These are phyloP conservation scores for Sarcophaga peregrina DNA, from an alignment of 1,140 invertebrate species.

Conservation along the genomic window DNA sequence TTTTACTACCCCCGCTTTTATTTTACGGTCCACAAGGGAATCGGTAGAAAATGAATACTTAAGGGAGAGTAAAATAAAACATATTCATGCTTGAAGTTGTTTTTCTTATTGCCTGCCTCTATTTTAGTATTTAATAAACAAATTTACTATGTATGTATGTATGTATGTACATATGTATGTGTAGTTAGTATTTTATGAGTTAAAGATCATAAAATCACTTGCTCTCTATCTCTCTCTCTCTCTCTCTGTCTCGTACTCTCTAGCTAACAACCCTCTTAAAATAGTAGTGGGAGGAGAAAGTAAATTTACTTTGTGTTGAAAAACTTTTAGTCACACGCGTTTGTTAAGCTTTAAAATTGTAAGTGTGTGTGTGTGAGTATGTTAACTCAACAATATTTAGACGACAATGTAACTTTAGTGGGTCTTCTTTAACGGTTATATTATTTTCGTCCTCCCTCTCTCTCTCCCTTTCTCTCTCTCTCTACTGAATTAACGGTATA, in stretches of 20 bases:
- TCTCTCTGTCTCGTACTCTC: background rate
- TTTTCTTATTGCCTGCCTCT: background rate
- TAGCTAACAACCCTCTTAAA: background rate
- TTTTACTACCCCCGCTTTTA: background rate
- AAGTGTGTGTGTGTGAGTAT: background rate
- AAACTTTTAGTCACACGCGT: conserved; percentile 18
- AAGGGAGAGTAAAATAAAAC: background rate
- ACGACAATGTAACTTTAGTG: too few species aligned
- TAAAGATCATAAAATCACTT: conserved; percentile 9
- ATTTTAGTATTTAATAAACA: background rate
- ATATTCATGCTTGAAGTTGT: too few species aligned
- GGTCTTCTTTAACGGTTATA: too few species aligned
- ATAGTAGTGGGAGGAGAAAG: background rate
- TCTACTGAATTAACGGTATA: background rate
- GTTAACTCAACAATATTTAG: too few species aligned
- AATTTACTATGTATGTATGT: background rate
- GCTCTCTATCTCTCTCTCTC: background rate
- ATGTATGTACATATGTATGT: too few species aligned
- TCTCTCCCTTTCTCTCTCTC: too few species aligned
- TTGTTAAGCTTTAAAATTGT: background rate
- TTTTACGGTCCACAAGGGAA: background rate
- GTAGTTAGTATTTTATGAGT: background rate
- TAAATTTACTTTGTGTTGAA: conserved; percentile 14
- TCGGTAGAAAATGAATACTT: background rate
- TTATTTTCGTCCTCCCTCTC: too few species aligned